phyloP scores from a whole-genome alignment of 2,797 vertebrate species.

The Anguilla anguilla region DNA sequence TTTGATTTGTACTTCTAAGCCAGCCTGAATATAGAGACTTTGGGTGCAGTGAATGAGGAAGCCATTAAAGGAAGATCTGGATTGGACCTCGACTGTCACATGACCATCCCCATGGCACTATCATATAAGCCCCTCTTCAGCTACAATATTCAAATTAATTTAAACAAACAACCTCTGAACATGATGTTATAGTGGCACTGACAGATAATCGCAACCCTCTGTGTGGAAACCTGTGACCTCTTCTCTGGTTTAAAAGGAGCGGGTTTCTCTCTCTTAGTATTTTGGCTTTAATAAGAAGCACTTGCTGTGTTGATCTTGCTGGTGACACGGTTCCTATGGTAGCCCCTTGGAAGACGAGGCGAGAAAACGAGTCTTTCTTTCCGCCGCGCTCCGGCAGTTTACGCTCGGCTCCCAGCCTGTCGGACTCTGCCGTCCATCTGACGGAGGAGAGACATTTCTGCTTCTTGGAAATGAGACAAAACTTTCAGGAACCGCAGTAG shows the following conservation, averaged over 20 bases:
- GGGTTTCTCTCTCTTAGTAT: not conserved
- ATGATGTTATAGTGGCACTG: not conserved
- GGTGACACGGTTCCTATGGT: conserved; percentile 43
- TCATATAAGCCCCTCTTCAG: not conserved
- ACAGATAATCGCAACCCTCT: not conserved
- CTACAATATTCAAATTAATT: not conserved
- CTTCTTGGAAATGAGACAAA: conserved; percentile 53
- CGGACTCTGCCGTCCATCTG: conserved; percentile 41
- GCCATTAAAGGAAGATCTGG: not conserved
- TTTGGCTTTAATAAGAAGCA: conserved; percentile 25
- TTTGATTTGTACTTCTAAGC: not conserved
- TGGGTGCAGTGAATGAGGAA: not conserved
- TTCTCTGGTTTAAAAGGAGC: not conserved
- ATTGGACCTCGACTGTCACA: not conserved
- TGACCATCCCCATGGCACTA: not conserved
- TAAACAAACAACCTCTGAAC: not conserved
- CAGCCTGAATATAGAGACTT: not conserved
- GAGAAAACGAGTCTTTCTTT: conserved; percentile 24
- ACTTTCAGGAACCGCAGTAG: conserved; percentile 30
- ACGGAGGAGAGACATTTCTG: conserved; percentile 51
- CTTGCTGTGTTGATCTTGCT: conserved; percentile 14
- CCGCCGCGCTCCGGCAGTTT: conserved; percentile 38
- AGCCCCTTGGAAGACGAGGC: conserved; percentile 45
- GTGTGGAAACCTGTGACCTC: not conserved
- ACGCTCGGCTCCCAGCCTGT: conserved; percentile 56